Evolutionary conservation across 2,113 vertebrate genomes (phyloP), one percentile per base, ranked within the genome.

Genomic region (Ailuropoda melanoleuca): DNA sequence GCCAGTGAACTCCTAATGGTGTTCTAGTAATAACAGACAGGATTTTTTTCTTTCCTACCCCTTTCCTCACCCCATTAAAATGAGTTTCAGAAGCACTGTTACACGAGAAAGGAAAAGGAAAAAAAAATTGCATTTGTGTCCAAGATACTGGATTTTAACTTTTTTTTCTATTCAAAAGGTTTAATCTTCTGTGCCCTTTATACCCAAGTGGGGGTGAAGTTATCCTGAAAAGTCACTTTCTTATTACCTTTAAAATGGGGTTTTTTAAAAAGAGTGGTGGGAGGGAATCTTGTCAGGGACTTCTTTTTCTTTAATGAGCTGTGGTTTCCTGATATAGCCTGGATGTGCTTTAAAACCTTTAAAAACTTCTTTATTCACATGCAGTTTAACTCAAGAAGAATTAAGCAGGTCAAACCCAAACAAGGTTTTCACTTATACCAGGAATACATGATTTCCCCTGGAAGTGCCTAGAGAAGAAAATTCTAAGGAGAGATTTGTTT

Each of bases 391-490:
- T 97, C 74, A 37, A 34, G 58, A 90, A 97, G 78, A 97, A 97
- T 96, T 97, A 97, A 94, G 89, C 86, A 74, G 95, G 92, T 96
- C 93, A 95, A 90, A 95, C 46, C 68, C 89, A 96, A 98, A 97
- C 80, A 90, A 88, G 80, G 81, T 94, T 90, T 95, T 90, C 74
- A 88, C 62, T 94, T 95, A 83, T 64, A 91, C 83, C 60, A 53
- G 64, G 92, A 93, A 97, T 93, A 96, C 97, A 80, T 93, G 37
- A 90, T 81, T 97, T 88, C 72, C 81, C n/a, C 43, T 87, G 50
- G 53, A 97, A 97, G 56, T 46, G 8, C 78, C 85, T 88, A 62
- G 53, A 93, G 92, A 98, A 92, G 48, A 95, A 91, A 97, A 85
- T 92, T 83, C 92, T 60, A 84, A 96, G 88, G 56, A 93, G 80